Conservation (phyloP, 2,113 vertebrate species). For the Eidolon helvum region DNA sequence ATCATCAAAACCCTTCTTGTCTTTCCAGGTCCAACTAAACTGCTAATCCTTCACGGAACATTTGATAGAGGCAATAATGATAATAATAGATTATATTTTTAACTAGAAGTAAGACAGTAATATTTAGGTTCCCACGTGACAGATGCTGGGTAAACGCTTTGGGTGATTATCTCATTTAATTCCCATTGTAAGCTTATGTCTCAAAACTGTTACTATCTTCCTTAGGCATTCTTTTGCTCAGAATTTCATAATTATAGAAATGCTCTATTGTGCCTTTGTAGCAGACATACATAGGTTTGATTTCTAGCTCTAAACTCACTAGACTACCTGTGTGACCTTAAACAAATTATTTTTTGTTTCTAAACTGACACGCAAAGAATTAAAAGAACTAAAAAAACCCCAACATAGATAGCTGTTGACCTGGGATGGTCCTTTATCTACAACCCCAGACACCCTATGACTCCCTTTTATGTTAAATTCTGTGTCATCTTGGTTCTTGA, state of each 20-base stretch:
- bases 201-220: neutral
- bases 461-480: neutral
- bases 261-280: neutral
- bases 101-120: conserved; percentile 6
- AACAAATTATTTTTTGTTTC: neutral
- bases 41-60: neutral
- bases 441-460: neutral
- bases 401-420: neutral
- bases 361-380: neutral
- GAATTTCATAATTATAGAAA: neutral
- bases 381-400: neutral
- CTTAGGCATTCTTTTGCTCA: neutral
- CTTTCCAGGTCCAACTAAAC: neutral
- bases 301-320: neutral
- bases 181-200: neutral
- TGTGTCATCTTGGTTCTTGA: neutral
- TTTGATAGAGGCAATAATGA: neutral
- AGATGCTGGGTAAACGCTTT: neutral
- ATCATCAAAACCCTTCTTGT: neutral
- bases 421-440: neutral
- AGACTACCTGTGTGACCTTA: neutral
- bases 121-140: neutral
- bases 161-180: neutral
- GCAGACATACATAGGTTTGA: neutral
- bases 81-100: neutral